Conservation (phyloP, 2,888 invertebrate species). For the Eueremaeus valkanovi region DNA sequence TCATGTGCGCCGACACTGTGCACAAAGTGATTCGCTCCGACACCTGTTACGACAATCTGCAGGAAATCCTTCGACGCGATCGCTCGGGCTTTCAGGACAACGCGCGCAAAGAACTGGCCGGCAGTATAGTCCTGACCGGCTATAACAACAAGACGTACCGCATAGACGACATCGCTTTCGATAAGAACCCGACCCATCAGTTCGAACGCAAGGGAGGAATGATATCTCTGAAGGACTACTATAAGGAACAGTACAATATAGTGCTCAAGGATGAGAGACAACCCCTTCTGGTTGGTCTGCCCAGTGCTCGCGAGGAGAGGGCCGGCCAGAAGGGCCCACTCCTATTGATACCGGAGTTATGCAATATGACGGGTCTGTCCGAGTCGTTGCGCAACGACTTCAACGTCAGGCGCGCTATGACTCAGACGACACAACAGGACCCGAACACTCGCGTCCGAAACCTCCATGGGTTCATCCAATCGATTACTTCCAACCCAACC, state of each 20-base stretch:
- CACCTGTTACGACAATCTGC: conserved; percentile 56
- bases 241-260: conserved; percentile 60
- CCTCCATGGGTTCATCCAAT: conserved; percentile 41
- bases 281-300: conserved; percentile 71
- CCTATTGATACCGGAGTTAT: conserved; percentile 46
- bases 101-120: conserved; percentile 50
- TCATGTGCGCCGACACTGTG: conserved; percentile 73
- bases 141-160: conserved; percentile 57
- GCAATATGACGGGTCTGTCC: conserved; percentile 45
- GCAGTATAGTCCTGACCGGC: conserved; percentile 54
- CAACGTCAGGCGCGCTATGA: conserved; percentile 41
- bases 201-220: conserved; percentile 38
- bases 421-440: conserved; percentile 36
- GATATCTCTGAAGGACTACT: conserved; percentile 52
- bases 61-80: neutral
- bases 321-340: conserved; percentile 55
- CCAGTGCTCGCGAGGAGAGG: conserved; percentile 60
- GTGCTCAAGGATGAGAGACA: conserved; percentile 63
- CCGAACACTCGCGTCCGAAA: conserved; percentile 41
- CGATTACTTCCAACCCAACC: conserved; percentile 45
- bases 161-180: conserved; percentile 55
- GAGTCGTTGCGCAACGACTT: conserved; percentile 39
- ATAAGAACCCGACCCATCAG: conserved; percentile 50
- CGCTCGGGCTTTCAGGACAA: conserved; percentile 49
- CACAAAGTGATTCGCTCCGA: conserved; percentile 79